phyloP scores from a whole-genome alignment of 2,797 vertebrate species.

The Cichlasoma orientale region DNA sequence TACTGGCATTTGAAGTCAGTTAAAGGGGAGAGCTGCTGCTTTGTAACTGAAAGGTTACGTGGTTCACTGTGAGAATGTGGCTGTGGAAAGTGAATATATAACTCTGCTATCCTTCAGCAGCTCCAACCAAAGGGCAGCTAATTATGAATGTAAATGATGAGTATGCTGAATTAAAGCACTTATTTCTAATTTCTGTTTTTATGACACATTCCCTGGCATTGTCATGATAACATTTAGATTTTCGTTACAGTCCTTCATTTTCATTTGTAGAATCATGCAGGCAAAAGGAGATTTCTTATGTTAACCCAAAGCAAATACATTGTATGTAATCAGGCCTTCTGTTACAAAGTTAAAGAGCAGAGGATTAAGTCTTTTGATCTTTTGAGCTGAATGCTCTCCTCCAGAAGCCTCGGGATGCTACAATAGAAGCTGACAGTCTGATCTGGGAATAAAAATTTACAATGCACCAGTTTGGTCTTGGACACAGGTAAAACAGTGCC shows the following conservation, averaged over 20 bases:
- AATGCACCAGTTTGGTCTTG: background rate
- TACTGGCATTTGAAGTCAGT: constrained; percentile 21
- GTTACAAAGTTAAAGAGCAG: background rate
- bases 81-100: background rate
- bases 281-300: background rate
- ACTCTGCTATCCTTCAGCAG: background rate
- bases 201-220: background rate
- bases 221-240: background rate
- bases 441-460: background rate
- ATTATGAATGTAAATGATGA: constrained; percentile 10
- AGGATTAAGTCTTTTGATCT: background rate
- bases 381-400: background rate
- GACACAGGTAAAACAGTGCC: background rate
- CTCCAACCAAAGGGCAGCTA: constrained; percentile 14
- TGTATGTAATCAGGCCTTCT: background rate
- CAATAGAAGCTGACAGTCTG: background rate
- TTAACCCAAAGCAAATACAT: background rate
- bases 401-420: background rate
- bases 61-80: background rate
- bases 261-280: background rate
- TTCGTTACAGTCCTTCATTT: constrained; percentile 1
- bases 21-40: background rate
- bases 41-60: constrained; percentile 4
- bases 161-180: constrained; percentile 1
- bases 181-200: background rate